Base-by-base conservation (phyloP, 2,113 vertebrate genomes). In the Chitala chitala region DNA sequence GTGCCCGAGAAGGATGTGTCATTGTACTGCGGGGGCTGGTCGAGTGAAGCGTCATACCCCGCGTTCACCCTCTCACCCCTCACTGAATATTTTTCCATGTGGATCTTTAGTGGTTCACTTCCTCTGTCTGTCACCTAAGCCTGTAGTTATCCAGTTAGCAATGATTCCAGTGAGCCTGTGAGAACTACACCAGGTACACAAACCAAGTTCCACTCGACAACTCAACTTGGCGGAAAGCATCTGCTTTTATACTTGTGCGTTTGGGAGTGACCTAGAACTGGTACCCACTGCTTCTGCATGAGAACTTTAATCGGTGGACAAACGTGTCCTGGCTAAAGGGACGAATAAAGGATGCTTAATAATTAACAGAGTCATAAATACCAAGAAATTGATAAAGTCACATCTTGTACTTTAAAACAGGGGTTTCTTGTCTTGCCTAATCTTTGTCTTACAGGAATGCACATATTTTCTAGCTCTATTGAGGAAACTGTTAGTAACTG, bases 1-100 rank as follows among this genome's bases (percentile, higher is more conserved):
- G 87, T 86, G 63, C 84, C 86, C 15, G 89, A 88, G 76, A 94
- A 94, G 24, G 93, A 92, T 8, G 90, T 89, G 80, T 96, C 93
- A 78, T 96, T 90, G 1, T 98, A 96, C 63, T 84, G 75, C 0
- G 95, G 94, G 42, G 94, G 92, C 33, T 93, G 91, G 0, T 91
- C 92, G 1, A 87, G 74, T 3, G 85, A 88, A 61, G 80, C 72
- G 65, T 89, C 86, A 2, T 84, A 81, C 1, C 79, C 84, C 0
- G 70, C 31, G 69, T 91, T 91, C 20, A 82, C 72, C 0, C 86
- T 82, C 36, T 83, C 87, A 33, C 81, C 80, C 31, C 79, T 55
- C 5, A 76, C 80, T 5, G 80, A 79, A 46, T 74, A 33, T 64
- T 70, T 83, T 81, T 90, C 85, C 89, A 91, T 92, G 58, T 50